These are phyloP conservation scores for Ameiurus melas DNA, from an alignment of 2,113 vertebrate genomes.

Conservation along the genomic window DNA sequence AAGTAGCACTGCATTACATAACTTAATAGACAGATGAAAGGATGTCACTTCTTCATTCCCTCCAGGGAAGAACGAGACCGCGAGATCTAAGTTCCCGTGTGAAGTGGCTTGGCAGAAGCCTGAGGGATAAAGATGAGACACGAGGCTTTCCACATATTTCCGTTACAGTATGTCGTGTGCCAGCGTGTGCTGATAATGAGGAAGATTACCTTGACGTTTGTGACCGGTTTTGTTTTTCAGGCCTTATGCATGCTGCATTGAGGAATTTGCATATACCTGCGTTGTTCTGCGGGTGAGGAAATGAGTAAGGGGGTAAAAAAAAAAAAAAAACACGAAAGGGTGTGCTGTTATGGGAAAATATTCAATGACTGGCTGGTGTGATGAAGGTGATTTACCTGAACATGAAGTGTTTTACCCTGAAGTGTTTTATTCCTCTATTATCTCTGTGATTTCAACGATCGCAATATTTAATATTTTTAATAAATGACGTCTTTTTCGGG, in stretches of 20 bases:
- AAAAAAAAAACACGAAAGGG: no score
- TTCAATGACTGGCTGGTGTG: background rate
- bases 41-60: background rate
- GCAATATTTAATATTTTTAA: background rate
- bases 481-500: background rate
- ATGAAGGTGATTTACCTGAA: background rate
- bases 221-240: slow-evolving; percentile 4
- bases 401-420: background rate
- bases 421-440: background rate
- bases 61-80: background rate
- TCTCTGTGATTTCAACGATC: background rate
- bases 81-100: background rate
- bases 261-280: background rate
- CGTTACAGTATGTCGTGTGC: background rate
- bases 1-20: background rate
- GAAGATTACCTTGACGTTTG: slow-evolving; percentile 16
- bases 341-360: no score
- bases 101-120: background rate
- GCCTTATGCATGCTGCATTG: background rate
- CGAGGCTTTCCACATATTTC: background rate
- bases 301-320: background rate
- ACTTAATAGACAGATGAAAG: slow-evolving; percentile 21
- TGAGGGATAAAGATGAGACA: background rate
- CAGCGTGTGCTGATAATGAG: slow-evolving; percentile 14
- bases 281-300: background rate